These are phyloP conservation scores for Tachysurus vachellii DNA, from an alignment of 2,113 vertebrate species.

Conservation along the genomic window DNA sequence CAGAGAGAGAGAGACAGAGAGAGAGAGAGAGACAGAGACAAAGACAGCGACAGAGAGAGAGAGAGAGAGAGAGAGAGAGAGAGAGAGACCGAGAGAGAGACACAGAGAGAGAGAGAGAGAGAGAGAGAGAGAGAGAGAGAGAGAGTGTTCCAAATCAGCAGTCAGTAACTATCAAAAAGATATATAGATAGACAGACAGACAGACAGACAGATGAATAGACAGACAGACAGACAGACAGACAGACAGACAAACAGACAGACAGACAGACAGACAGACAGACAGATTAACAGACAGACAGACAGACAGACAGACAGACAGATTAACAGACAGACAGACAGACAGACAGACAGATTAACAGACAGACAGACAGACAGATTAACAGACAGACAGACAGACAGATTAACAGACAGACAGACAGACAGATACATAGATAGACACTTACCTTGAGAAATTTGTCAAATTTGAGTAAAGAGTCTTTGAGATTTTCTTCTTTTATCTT, in stretches of 20 bases:
- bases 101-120: neutral
- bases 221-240: too few relatives aligned
- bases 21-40: neutral
- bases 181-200: neutral
- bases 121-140: neutral
- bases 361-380: neutral
- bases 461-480: slow-evolving; percentile 64
- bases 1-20: neutral
- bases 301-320: too few relatives aligned
- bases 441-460: slow-evolving; percentile 74
- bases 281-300: neutral
- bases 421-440: neutral
- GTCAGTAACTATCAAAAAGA: too few relatives aligned
- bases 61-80: neutral
- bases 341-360: neutral
- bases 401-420: neutral
- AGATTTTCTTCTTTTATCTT: slow-evolving; percentile 57
- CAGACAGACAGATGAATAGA: neutral
- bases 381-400: neutral
- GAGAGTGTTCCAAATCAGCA: neutral
- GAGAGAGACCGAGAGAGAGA: neutral
- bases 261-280: neutral
- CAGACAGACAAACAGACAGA: too few relatives aligned
- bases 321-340: neutral
- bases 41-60: neutral